Evolutionary conservation across 2,797 vertebrate species (phyloP).

Genomic region (Macropodus opercularis): DNA sequence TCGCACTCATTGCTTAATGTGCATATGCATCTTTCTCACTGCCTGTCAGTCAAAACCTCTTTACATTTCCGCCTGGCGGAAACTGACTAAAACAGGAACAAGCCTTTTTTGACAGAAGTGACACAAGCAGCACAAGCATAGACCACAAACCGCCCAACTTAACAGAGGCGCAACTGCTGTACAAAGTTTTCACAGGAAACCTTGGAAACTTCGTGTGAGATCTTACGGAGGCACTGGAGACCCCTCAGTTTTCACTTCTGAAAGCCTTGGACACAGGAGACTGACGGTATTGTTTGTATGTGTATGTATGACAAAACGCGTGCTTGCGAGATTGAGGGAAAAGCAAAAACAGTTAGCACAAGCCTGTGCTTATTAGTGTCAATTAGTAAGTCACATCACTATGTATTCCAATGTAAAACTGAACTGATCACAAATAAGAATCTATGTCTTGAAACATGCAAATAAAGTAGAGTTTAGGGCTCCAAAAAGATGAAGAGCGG

Average conservation of each 20-base stretch:
- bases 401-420: background rate
- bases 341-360: slow-evolving; percentile 1
- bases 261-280: slow-evolving; percentile 46
- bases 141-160: slow-evolving; percentile 53
- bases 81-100: slow-evolving; percentile 80
- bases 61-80: slow-evolving; percentile 78
- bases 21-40: slow-evolving; percentile 25
- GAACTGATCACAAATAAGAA: slow-evolving; percentile 10
- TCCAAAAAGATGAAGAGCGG: background rate
- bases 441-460: slow-evolving; percentile 4
- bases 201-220: slow-evolving; percentile 36
- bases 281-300: slow-evolving; percentile 61
- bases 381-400: background rate
- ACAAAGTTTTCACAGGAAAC: slow-evolving; percentile 26
- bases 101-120: slow-evolving; percentile 58
- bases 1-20: slow-evolving; percentile 12
- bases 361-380: background rate
- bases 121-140: slow-evolving; percentile 43
- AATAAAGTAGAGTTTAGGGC: background rate
- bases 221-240: slow-evolving; percentile 23
- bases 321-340: slow-evolving; percentile 5
- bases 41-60: slow-evolving; percentile 60
- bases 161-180: slow-evolving; percentile 26
- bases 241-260: slow-evolving; percentile 20
- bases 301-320: slow-evolving; percentile 20